A percentile compares a stretch with the other conserved stretches of the same genome.
Conservation (phyloP, 2,797 vertebrate genomes). For the Phoebastria nigripes region DNA sequence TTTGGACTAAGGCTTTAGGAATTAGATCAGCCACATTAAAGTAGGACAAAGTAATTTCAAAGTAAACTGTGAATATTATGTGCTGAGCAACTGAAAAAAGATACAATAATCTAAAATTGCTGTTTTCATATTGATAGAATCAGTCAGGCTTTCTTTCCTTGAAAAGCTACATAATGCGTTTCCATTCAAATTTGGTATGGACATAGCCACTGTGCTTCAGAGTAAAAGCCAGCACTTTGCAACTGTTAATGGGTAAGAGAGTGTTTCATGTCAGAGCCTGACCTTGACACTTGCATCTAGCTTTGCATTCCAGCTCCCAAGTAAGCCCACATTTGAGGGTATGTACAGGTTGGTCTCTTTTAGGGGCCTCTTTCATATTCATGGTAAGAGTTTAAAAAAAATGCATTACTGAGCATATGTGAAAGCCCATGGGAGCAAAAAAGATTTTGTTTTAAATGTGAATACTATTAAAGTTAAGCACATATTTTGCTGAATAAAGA, state of each 20-base stretch:
- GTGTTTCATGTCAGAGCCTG: not conserved
- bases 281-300: not conserved
- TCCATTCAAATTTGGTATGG: not conserved
- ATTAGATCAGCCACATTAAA: slow-evolving; percentile 39
- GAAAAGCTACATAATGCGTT: not conserved
- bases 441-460: not conserved
- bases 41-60: slow-evolving; percentile 33
- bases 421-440: not conserved
- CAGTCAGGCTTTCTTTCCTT: not conserved
- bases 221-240: not conserved
- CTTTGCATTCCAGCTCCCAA: not conserved
- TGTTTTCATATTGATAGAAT: slow-evolving; percentile 18
- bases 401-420: not conserved
- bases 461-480: not conserved
- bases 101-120: not conserved
- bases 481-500: not conserved
- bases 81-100: not conserved
- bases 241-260: not conserved
- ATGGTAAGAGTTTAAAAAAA: not conserved
- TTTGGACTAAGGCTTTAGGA: not conserved
- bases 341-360: not conserved
- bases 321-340: not conserved
- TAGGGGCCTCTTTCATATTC: not conserved
- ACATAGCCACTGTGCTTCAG: not conserved
- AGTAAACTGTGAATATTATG: not conserved